phyloP scores from a whole-genome alignment of 2,888 invertebrate genomes.

The Ceraclea dissimilis region DNA sequence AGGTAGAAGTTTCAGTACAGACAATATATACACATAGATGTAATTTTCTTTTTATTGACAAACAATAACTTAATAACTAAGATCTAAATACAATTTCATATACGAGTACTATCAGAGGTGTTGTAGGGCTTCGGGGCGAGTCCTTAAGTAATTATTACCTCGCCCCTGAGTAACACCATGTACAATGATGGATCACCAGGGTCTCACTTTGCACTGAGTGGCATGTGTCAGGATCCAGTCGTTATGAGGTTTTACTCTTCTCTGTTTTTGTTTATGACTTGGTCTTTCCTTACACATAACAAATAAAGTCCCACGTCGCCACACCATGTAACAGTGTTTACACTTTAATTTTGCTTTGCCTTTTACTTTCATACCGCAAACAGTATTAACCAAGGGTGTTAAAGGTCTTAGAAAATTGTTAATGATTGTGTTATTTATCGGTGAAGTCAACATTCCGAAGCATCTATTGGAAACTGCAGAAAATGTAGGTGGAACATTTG shows the following conservation, averaged over 20 bases:
- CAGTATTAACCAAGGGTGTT: conserved; percentile 27
- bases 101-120: too few relatives aligned
- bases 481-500: background rate
- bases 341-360: conserved; percentile 63
- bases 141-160: too few relatives aligned
- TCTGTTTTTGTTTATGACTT: conserved; percentile 76
- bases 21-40: too few relatives aligned
- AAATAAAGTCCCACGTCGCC: conserved; percentile 58
- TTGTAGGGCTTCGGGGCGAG: too few relatives aligned
- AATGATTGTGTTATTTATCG: background rate
- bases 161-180: too few relatives aligned
- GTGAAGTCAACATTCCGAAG: conserved; percentile 9
- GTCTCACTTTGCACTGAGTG: conserved; percentile 50
- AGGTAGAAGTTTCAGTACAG: too few relatives aligned
- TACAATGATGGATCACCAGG: conserved; percentile 41
- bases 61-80: too few relatives aligned
- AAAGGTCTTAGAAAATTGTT: conserved; percentile 3
- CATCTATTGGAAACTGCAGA: conserved; percentile 4
- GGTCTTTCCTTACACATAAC: conserved; percentile 69
- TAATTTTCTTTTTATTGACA: too few relatives aligned
- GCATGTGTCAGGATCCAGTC: conserved; percentile 72
- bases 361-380: conserved; percentile 65
- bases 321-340: conserved; percentile 69
- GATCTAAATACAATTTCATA: too few relatives aligned
- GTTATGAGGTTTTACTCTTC: conserved; percentile 58